A percentile compares a stretch with the other conserved stretches of the same genome.
Evolutionary conservation across 2,888 invertebrate genomes (phyloP).

Genomic region (Atrina japonica): DNA sequence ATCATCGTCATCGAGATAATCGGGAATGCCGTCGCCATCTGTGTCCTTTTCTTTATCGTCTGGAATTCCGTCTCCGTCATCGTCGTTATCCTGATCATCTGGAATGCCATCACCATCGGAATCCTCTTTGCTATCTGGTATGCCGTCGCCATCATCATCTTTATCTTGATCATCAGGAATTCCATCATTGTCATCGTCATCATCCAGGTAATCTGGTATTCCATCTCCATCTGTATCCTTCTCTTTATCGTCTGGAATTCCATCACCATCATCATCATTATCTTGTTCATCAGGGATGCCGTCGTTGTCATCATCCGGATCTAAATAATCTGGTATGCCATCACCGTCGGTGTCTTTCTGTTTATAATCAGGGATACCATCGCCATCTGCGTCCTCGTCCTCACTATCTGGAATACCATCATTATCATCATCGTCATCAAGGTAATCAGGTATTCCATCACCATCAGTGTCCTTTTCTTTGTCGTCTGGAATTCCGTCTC

Average conservation of each 20-base stretch:
- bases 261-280: constrained; percentile 66
- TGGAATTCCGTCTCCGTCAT: constrained; percentile 64
- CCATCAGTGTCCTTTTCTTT: constrained; percentile 57
- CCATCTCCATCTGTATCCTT: constrained; percentile 77
- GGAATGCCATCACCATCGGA: constrained; percentile 63
- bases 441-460: constrained; percentile 66
- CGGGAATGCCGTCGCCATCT: constrained; percentile 76
- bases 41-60: constrained; percentile 67
- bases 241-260: constrained; percentile 67
- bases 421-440: constrained; percentile 66
- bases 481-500: constrained; percentile 71
- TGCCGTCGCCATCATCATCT: constrained; percentile 65
- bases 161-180: constrained; percentile 68
- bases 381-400: constrained; percentile 67
- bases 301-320: constrained; percentile 69
- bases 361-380: constrained; percentile 58
- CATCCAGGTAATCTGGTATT: constrained; percentile 66
- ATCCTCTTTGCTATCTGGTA: constrained; percentile 57
- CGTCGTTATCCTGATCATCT: constrained; percentile 56
- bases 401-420: constrained; percentile 73
- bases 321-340: constrained; percentile 69
- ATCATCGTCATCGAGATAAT: constrained; percentile 57
- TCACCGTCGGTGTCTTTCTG: constrained; percentile 71
- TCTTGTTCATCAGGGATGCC: constrained; percentile 74
- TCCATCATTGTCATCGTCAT: constrained; percentile 72